These are phyloP conservation scores for Caenorhabditis becei DNA, from an alignment of 2,888 invertebrate species.

Conservation along the genomic window DNA sequence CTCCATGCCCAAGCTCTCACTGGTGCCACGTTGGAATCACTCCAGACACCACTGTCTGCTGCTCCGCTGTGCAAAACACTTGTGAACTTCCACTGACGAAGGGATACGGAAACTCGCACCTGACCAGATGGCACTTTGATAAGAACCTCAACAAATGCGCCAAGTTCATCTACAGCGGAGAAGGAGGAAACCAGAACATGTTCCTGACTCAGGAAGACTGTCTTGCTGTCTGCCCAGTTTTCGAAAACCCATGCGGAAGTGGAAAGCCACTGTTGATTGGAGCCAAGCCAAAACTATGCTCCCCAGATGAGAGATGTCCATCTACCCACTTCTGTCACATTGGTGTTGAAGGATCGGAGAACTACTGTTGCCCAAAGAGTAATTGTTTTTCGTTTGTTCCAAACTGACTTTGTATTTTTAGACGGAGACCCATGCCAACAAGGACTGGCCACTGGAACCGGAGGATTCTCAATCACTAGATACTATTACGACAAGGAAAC, in stretches of 20 bases:
- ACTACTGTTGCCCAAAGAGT: slow-evolving; percentile 81
- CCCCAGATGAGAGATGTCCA: slow-evolving; percentile 75
- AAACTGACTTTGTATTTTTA: slow-evolving; percentile 52
- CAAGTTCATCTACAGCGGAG: slow-evolving; percentile 79
- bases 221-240: slow-evolving; percentile 75
- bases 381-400: background rate
- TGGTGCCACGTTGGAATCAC: slow-evolving; percentile 81
- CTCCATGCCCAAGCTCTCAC: slow-evolving; percentile 71
- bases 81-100: slow-evolving; percentile 71
- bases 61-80: slow-evolving; percentile 74
- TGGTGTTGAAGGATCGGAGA: slow-evolving; percentile 72
- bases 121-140: slow-evolving; percentile 72
- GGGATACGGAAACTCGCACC: slow-evolving; percentile 74
- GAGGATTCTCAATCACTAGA: slow-evolving; percentile 71
- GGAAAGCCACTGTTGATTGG: slow-evolving; percentile 73
- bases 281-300: slow-evolving; percentile 67
- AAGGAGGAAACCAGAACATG: slow-evolving; percentile 81
- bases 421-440: slow-evolving; percentile 79
- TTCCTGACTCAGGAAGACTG: slow-evolving; percentile 80
- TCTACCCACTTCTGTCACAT: slow-evolving; percentile 81
- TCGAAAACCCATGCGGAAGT: slow-evolving; percentile 77
- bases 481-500: slow-evolving; percentile 78
- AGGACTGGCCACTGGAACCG: slow-evolving; percentile 71
- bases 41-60: slow-evolving; percentile 80
- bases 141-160: slow-evolving; percentile 70